phyloP scores from a whole-genome alignment of 2,888 invertebrate species.

The Drosophila melanosoma region DNA sequence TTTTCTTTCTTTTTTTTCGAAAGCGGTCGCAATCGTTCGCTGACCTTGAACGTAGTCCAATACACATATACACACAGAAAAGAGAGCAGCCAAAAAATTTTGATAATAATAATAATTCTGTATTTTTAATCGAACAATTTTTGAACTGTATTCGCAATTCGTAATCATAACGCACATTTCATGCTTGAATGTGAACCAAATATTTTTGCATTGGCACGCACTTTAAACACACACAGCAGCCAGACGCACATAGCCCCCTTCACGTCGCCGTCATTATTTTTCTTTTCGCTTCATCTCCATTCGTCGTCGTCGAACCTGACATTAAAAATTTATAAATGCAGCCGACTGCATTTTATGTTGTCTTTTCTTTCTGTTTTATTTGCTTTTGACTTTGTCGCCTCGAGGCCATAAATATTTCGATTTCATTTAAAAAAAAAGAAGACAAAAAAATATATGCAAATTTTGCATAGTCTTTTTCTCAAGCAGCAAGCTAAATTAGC shows the following conservation, averaged over 20 bases:
- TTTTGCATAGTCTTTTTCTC: slow-evolving; percentile 39
- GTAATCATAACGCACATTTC: slow-evolving; percentile 45
- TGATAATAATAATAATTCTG: slow-evolving; percentile 14
- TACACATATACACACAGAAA: not conserved
- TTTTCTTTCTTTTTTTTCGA: slow-evolving; percentile 31
- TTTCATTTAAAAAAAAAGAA: slow-evolving; percentile 51
- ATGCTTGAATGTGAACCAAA: slow-evolving; percentile 46
- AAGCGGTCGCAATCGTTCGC: slow-evolving; percentile 64
- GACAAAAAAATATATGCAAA: slow-evolving; percentile 17
- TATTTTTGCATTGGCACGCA: slow-evolving; percentile 62
- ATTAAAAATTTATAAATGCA: slow-evolving; percentile 58
- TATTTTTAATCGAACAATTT: slow-evolving; percentile 37
- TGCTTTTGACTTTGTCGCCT: slow-evolving; percentile 62
- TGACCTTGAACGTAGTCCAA: slow-evolving; percentile 61
- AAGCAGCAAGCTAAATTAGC: slow-evolving; percentile 42
- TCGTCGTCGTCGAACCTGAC: slow-evolving; percentile 69
- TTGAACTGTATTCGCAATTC: slow-evolving; percentile 22
- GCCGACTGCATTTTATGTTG: slow-evolving; percentile 38
- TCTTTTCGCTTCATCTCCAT: slow-evolving; percentile 38
- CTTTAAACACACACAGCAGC: slow-evolving; percentile 16
- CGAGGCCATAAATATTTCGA: slow-evolving; percentile 70
- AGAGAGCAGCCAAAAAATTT: slow-evolving; percentile 16
- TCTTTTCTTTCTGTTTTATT: slow-evolving; percentile 12
- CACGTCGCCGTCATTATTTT: slow-evolving; percentile 31
- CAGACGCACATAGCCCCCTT: not conserved